Conservation (phyloP, 2,797 vertebrate species). For the Acipenser ruthenus region DNA sequence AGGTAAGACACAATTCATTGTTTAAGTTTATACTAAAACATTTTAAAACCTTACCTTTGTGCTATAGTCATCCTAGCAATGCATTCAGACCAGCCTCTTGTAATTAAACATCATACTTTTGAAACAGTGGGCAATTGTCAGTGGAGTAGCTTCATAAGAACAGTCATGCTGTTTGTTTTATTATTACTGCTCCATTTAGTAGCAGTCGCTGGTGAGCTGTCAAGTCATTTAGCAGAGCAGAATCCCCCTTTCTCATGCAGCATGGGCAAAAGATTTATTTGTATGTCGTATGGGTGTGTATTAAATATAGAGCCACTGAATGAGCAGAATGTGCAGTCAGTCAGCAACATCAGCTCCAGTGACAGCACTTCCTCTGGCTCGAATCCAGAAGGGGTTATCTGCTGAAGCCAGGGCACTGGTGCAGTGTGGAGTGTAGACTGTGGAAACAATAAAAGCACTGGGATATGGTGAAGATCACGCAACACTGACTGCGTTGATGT, state of each 20-base stretch:
- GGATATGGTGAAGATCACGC: not conserved
- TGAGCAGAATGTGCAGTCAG: slow-evolving; percentile 40
- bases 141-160: too few species aligned
- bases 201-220: too few species aligned
- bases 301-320: slow-evolving; percentile 46
- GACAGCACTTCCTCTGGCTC: slow-evolving; percentile 34
- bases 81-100: too few species aligned
- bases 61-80: not conserved
- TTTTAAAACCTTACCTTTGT: too few species aligned
- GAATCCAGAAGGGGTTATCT: not conserved
- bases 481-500: not conserved
- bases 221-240: not conserved
- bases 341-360: slow-evolving; percentile 30
- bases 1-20: slow-evolving; percentile 57
- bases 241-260: slow-evolving; percentile 8
- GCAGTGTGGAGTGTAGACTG: not conserved
- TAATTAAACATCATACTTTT: too few species aligned
- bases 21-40: too few species aligned
- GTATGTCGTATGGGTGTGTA: slow-evolving; percentile 23
- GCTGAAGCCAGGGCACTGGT: not conserved
- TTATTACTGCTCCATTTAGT: too few species aligned
- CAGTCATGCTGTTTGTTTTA: too few species aligned
- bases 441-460: not conserved
- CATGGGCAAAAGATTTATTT: slow-evolving; percentile 9
- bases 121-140: too few species aligned